Conservation (phyloP, 2,888 invertebrate genomes). For the Yponomeuta plumbellus region DNA sequence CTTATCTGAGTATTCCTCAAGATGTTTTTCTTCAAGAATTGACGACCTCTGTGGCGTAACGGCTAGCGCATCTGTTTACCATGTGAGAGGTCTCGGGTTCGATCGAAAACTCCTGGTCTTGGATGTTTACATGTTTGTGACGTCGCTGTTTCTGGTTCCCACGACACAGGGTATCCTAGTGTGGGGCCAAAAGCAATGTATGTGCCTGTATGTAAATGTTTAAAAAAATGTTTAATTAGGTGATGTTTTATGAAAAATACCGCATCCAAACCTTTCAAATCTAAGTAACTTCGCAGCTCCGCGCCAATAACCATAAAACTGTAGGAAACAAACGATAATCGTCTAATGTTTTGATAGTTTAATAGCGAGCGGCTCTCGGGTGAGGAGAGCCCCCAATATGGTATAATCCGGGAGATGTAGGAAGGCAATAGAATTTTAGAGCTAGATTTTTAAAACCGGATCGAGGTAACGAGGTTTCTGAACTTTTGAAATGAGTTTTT, state of each 20-base stretch:
- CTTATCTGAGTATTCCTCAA: no score
- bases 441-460: background rate
- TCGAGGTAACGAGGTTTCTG: background rate
- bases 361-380: background rate
- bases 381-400: background rate
- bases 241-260: background rate
- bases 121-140: no score
- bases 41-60: no score
- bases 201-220: no score
- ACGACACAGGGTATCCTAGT: no score
- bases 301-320: conserved; percentile 10
- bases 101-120: no score
- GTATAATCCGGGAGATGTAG: background rate
- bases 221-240: no score
- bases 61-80: no score
- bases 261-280: background rate
- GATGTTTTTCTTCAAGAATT: no score
- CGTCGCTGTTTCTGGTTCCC: no score
- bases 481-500: background rate
- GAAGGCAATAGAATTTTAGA: background rate
- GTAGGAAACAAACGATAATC: conserved; percentile 14
- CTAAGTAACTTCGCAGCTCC: background rate
- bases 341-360: conserved; percentile 17
- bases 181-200: no score
- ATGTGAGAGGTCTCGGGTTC: no score